Percentiles rank a stretch among this genome's conserved stretches.
Conservation (phyloP, 2,797 vertebrate species). For the Bradypodion pumilum region DNA sequence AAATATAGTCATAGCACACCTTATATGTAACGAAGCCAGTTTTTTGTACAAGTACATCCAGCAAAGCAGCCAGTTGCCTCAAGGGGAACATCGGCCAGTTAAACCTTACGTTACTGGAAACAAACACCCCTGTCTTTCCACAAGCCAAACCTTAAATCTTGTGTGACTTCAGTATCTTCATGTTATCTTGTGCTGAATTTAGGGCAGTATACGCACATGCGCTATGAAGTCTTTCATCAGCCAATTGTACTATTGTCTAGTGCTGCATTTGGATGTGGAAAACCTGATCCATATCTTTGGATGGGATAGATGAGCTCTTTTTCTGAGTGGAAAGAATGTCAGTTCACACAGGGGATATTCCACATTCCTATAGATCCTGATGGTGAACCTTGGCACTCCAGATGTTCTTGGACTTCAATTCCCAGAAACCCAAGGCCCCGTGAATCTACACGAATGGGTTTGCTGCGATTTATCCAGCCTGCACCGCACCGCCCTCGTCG, state of each 20-base stretch:
- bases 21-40: slow-evolving; percentile 57
- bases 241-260: background rate
- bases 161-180: background rate
- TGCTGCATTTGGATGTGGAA: background rate
- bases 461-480: no score
- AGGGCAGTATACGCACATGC: background rate
- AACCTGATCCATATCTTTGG: background rate
- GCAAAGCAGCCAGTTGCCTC: background rate
- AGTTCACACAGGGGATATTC: no score
- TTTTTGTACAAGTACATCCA: background rate
- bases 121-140: background rate
- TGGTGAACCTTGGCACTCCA: no score
- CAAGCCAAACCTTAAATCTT: slow-evolving; percentile 1
- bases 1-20: slow-evolving; percentile 57
- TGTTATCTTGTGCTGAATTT: background rate
- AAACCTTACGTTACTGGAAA: background rate
- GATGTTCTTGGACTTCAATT: no score
- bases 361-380: no score
- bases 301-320: background rate
- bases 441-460: no score
- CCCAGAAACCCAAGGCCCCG: no score
- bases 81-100: background rate
- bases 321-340: background rate
- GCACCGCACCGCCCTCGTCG: no score
- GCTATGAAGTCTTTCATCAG: background rate